These are phyloP conservation scores for Lonchura striata DNA, from an alignment of 2,113 vertebrate genomes.

Conservation along the genomic window DNA sequence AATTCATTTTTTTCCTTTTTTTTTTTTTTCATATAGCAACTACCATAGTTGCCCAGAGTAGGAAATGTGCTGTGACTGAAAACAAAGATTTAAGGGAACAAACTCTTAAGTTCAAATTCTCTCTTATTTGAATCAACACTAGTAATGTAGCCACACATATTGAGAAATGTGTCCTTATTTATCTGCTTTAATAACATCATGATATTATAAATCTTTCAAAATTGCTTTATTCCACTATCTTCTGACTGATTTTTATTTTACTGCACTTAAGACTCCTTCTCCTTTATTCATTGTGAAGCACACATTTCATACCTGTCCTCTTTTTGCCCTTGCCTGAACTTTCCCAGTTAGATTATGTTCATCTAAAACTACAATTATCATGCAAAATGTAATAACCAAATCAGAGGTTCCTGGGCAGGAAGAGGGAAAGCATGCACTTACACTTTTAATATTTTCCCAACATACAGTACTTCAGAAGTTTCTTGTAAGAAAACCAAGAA, in stretches of 20 bases:
- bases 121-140: neutral
- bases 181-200: neutral
- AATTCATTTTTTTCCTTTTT: neutral
- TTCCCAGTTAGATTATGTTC: neutral
- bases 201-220: neutral
- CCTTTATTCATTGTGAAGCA: neutral
- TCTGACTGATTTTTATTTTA: neutral
- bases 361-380: neutral
- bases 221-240: rapidly evolving
- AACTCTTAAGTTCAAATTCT: neutral
- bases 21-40: neutral
- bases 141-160: neutral
- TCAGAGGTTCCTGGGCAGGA: neutral
- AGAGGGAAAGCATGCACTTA: neutral
- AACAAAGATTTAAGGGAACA: neutral
- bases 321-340: neutral
- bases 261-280: neutral
- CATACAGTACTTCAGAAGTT: neutral
- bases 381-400: neutral
- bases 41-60: neutral
- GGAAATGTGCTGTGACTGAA: neutral
- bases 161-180: neutral
- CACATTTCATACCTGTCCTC: neutral
- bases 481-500: neutral
- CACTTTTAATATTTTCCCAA: neutral